Conservation (phyloP, 1,140 invertebrate species). For the Antheraea mylitta region DNA sequence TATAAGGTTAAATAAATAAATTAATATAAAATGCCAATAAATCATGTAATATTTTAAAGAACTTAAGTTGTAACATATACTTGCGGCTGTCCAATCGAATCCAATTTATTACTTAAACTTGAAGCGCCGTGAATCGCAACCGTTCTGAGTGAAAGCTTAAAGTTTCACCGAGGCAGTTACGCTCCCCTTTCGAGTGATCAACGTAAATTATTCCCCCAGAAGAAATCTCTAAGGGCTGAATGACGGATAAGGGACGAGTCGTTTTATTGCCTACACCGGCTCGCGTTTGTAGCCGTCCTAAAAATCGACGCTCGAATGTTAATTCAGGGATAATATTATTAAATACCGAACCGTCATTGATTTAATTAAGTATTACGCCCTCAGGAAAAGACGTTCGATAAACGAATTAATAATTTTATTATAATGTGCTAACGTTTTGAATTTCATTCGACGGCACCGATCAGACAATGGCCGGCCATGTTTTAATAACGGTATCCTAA, state of each 20-base stretch:
- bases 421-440: background rate
- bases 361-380: constrained; percentile 45
- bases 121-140: constrained; percentile 60
- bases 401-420: constrained; percentile 30
- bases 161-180: constrained; percentile 74
- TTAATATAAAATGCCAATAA: no score
- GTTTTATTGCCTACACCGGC: constrained; percentile 68
- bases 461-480: constrained; percentile 32
- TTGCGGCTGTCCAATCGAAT: constrained; percentile 51
- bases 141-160: constrained; percentile 71
- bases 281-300: constrained; percentile 56
- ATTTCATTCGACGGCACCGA: constrained; percentile 9
- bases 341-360: constrained; percentile 54
- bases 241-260: constrained; percentile 73
- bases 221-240: constrained; percentile 69
- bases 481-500: constrained; percentile 53
- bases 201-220: constrained; percentile 54
- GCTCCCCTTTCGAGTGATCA: constrained; percentile 67
- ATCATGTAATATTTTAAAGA: background rate
- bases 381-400: constrained; percentile 26
- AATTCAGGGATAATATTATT: constrained; percentile 71
- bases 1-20: no score
- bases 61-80: background rate
- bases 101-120: constrained; percentile 68
- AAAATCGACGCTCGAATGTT: constrained; percentile 65